These are phyloP conservation scores for Coturnix japonica DNA, from an alignment of 2,113 vertebrate genomes.

Conservation along the genomic window DNA sequence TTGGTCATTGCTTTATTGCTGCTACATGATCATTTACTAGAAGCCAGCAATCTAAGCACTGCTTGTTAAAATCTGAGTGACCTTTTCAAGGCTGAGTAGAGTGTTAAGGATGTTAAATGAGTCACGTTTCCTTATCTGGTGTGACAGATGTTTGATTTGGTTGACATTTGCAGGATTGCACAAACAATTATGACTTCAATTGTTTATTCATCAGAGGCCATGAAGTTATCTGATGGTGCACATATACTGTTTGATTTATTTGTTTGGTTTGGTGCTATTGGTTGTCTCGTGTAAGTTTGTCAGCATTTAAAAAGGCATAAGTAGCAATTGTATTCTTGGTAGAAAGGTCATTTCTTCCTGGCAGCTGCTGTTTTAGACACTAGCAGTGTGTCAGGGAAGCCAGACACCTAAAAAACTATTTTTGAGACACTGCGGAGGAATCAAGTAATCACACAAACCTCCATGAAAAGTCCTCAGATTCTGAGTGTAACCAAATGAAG, in stretches of 20 bases:
- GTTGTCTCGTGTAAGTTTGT: slow-evolving; percentile 34
- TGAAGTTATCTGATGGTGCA: slow-evolving; percentile 48
- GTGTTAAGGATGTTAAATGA: slow-evolving; percentile 66
- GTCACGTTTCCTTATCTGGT: slow-evolving; percentile 51
- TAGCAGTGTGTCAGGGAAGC: not conserved
- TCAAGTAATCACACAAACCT: not conserved
- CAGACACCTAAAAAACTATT: slow-evolving; percentile 22
- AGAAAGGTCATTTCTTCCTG: slow-evolving; percentile 70
- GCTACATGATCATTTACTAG: slow-evolving; percentile 25
- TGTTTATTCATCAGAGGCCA: slow-evolving; percentile 74
- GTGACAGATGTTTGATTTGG: slow-evolving; percentile 77
- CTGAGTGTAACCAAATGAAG: not conserved
- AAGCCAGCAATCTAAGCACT: slow-evolving; percentile 40
- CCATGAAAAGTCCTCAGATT: not conserved
- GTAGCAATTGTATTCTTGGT: slow-evolving; percentile 2
- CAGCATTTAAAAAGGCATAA: slow-evolving; percentile 63
- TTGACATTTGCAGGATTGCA: slow-evolving; percentile 79
- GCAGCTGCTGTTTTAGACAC: slow-evolving; percentile 11
- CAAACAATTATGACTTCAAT: slow-evolving; percentile 70
- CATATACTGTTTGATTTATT: not conserved
- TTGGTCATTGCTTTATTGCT: not conserved
- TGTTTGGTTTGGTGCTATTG: not conserved
- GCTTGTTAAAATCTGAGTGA: slow-evolving; percentile 65
- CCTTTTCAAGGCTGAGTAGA: slow-evolving; percentile 72
- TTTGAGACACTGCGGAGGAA: not conserved